Conservation (phyloP, 2,888 invertebrate species). For the Tachina fera region DNA sequence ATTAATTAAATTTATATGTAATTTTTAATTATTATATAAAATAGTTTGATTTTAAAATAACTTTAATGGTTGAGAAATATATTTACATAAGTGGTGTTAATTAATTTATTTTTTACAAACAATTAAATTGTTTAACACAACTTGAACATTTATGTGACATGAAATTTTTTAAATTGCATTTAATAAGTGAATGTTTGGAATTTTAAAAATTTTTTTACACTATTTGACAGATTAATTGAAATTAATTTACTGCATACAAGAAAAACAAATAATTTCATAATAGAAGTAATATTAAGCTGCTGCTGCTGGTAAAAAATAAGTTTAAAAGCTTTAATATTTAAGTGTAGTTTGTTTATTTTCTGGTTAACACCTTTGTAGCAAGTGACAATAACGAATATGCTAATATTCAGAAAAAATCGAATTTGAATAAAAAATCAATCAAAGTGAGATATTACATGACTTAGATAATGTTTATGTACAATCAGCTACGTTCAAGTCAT, state of each 20-base stretch:
- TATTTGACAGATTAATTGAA: conserved; percentile 36
- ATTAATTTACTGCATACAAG: background rate
- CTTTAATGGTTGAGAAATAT: background rate
- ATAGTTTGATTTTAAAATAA: background rate
- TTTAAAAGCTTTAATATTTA: background rate
- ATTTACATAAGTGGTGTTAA: background rate
- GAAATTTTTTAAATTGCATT: background rate
- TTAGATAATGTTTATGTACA: too few species aligned
- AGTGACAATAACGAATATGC: too few species aligned
- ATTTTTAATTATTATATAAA: background rate
- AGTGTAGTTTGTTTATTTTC: background rate
- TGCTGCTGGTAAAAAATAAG: background rate
- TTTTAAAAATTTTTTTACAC: conserved; percentile 21
- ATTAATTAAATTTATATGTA: conserved; percentile 1
- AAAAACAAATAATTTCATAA: background rate
- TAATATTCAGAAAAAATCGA: too few species aligned
- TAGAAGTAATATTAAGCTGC: background rate
- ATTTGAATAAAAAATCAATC: too few species aligned
- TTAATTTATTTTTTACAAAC: background rate
- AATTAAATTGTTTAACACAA: conserved; percentile 2
- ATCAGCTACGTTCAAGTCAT: too few species aligned
- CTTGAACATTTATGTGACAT: background rate
- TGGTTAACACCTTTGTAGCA: too few species aligned
- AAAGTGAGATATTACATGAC: too few species aligned
- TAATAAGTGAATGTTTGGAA: conserved; percentile 18